Evolutionary conservation across 2,888 invertebrate genomes (phyloP), one percentile per base, ranked within the genome.

Genomic region (Sphaeridia pumilis): DNA sequence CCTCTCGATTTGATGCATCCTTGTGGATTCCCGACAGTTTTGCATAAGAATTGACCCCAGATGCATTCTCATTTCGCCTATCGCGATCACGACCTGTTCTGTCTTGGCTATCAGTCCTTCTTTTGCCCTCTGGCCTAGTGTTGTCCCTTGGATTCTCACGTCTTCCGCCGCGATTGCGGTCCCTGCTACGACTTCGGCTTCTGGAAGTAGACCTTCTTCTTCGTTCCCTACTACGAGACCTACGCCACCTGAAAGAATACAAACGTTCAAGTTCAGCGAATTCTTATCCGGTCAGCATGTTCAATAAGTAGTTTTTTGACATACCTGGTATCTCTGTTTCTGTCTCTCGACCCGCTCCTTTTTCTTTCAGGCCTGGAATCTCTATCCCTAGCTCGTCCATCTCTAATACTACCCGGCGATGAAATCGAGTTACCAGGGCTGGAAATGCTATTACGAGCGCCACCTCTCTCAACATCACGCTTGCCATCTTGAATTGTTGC

Each of bases 111-210:
- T 28, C 20, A 27, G 36, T n/a, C n/a, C n/a, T n/a, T n/a, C n/a
- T n/a, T n/a, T n/a, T n/a, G n/a, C n/a, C 49, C 20, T 60, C 63
- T 17, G 81, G 76, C 49, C 79, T 74, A 27, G 70, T 67, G 31
- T 69, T 67, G n/a, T n/a, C n/a, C 34, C 67, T 25, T 22, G 49
- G 48, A 26, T 55, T 44, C 27, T 56, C 49, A 27, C 58, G 49
- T 24, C 60, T 50, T 24, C 58, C 49, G 41, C 53, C 36, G 38
- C 56, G 17, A 21, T n/a, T 24, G 12, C 50, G 41, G 7, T 61
- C 63, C n/a, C 61, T 59, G 21, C 60, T 58, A 21, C 59, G 51
- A 51, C 69, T 66, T 52, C 67, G 63, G 43, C 66, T 64, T 41
- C 67, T 64, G 21, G 47, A 41, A 63, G 52, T 27, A 70, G 69